phyloP scores from a whole-genome alignment of 2,888 invertebrate species.

The Gymnocheta viridis region DNA sequence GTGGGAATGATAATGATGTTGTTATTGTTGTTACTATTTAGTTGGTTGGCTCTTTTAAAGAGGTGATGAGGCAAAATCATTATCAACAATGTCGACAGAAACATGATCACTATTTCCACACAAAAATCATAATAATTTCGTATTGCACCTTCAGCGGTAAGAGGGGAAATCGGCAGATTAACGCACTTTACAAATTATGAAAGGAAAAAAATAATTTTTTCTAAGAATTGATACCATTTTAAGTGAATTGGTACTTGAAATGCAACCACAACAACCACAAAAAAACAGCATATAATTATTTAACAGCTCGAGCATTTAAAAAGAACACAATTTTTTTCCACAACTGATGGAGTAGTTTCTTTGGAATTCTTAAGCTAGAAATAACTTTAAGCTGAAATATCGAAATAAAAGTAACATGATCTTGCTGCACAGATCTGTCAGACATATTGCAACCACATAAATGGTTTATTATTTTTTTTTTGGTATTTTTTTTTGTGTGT shows the following conservation, averaged over 20 bases:
- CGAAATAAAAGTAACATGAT: slow-evolving; percentile 59
- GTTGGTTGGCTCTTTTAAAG: slow-evolving; percentile 63
- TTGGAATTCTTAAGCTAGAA: slow-evolving; percentile 61
- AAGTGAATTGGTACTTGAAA: slow-evolving; percentile 80
- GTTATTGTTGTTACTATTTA: slow-evolving; percentile 18
- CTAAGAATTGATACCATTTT: slow-evolving; percentile 81
- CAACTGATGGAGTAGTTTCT: slow-evolving; percentile 62
- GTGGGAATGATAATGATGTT: slow-evolving; percentile 38
- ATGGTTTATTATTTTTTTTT: background rate
- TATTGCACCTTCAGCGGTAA: slow-evolving; percentile 18
- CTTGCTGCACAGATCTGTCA: slow-evolving; percentile 50
- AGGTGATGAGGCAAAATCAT: slow-evolving; percentile 65
- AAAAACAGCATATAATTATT: slow-evolving; percentile 35
- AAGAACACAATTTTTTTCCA: background rate
- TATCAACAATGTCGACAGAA: slow-evolving; percentile 42
- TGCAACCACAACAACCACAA: slow-evolving; percentile 7
- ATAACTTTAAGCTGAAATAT: slow-evolving; percentile 50
- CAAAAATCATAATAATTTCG: slow-evolving; percentile 25
- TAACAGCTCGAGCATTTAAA: slow-evolving; percentile 47
- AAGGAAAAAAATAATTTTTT: slow-evolving; percentile 75
- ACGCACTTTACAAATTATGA: slow-evolving; percentile 80
- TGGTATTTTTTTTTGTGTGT: background rate
- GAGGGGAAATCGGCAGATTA: slow-evolving; percentile 74
- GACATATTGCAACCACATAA: slow-evolving; percentile 52
- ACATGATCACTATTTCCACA: background rate